phyloP scores from a whole-genome alignment of 2,113 vertebrate species.

The Nymphicus hollandicus region DNA sequence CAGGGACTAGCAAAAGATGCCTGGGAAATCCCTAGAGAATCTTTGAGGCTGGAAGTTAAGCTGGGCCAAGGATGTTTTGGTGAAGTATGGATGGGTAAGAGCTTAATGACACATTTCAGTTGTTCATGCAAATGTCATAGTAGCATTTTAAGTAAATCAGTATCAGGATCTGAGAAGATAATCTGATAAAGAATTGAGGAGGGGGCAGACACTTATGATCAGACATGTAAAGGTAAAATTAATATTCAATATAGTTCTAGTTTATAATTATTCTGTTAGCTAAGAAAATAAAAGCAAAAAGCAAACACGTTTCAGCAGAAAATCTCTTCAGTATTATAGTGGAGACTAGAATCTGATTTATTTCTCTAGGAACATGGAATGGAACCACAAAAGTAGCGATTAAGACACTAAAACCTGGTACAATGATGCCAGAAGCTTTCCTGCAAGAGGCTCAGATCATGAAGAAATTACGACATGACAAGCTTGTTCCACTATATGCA shows the following conservation, averaged over 20 bases:
- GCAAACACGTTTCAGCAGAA: not conserved
- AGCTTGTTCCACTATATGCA: conserved; percentile 91
- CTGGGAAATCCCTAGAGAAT: conserved; percentile 98
- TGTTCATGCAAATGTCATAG: not conserved
- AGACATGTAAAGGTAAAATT: not conserved
- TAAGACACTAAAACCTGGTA: conserved; percentile 93
- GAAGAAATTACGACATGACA: conserved; percentile 94
- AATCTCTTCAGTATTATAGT: not conserved
- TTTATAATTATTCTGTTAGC: not conserved
- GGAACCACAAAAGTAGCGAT: conserved; percentile 96
- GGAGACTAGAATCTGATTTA: not conserved
- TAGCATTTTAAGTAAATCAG: not conserved
- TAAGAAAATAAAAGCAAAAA: not conserved
- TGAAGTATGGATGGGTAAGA: conserved; percentile 99
- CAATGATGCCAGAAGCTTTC: conserved; percentile 97
- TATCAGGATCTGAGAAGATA: not conserved
- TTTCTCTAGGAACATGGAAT: conserved; percentile 89
- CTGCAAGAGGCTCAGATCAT: conserved; percentile 96
- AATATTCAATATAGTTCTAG: not conserved
- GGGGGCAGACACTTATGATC: not conserved
- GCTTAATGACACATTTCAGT: not conserved
- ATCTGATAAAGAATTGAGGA: not conserved
- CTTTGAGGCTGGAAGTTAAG: conserved; percentile 92
- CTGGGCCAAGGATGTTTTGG: conserved; percentile 98
- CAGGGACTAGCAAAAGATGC: conserved; percentile 97